A percentile compares a stretch with the other conserved stretches of the same genome.
Conservation (phyloP, 2,113 vertebrate genomes). For the Polypterus bichir region DNA sequence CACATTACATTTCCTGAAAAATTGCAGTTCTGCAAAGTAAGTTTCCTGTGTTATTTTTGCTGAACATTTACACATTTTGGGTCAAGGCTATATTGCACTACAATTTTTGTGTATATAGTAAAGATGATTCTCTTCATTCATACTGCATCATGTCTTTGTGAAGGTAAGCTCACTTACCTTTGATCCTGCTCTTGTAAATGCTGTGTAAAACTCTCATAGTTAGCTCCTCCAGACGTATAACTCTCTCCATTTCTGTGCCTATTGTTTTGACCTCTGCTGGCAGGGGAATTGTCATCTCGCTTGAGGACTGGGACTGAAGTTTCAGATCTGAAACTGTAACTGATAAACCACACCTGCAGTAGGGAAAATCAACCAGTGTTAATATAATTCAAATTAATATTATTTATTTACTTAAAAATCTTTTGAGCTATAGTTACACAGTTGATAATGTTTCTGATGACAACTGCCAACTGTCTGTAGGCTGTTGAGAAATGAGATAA, state of each 20-base stretch:
- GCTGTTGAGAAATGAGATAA: neutral
- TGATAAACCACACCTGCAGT: constrained; percentile 73
- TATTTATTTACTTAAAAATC: neutral
- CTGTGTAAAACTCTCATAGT: constrained; percentile 71
- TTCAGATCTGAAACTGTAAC: constrained; percentile 50
- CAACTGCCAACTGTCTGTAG: neutral
- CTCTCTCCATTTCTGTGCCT: constrained; percentile 58
- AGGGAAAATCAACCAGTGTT: constrained; percentile 7
- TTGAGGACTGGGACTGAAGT: constrained; percentile 55
- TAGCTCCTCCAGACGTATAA: constrained; percentile 82
- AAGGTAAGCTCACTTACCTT: constrained; percentile 44
- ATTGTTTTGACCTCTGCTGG: constrained; percentile 81
- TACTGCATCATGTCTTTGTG: constrained; percentile 50
- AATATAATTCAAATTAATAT: neutral
- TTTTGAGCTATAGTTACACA: neutral
- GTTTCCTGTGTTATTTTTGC: no score
- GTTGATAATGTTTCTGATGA: neutral
- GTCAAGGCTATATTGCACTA: no score
- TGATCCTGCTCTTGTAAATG: constrained; percentile 39
- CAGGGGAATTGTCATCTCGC: constrained; percentile 61
- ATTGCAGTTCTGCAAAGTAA: no score
- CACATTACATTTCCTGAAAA: no score
- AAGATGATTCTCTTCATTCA: constrained; percentile 20
- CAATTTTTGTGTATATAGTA: no score
- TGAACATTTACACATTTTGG: no score